Evolutionary conservation across 2,113 vertebrate genomes (phyloP).

Genomic region (Orthochromis indermauri): DNA sequence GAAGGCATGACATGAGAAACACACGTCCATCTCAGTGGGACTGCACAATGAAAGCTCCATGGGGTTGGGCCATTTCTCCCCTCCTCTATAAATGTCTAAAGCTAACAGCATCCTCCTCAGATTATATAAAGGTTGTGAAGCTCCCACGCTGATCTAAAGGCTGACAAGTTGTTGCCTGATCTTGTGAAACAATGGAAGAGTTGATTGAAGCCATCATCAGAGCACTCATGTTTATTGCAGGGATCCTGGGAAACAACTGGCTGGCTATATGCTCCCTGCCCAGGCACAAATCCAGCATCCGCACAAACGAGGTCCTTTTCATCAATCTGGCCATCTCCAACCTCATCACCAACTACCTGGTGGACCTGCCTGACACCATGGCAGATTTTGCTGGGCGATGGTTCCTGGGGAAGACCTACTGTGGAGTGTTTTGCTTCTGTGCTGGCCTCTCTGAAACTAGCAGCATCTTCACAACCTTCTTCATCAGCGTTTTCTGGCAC

Average conservation of each 20-base stretch:
- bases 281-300: constrained; percentile 17
- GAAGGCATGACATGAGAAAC: neutral
- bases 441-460: constrained; percentile 69
- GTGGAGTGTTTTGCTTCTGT: constrained; percentile 57
- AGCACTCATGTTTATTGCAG: constrained; percentile 57
- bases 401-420: constrained; percentile 60
- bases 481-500: constrained; percentile 72
- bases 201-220: constrained; percentile 51
- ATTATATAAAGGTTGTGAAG: neutral
- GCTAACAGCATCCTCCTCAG: neutral
- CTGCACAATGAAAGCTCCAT: neutral
- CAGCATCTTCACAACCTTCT: constrained; percentile 72
- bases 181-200: constrained; percentile 25
- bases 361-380: constrained; percentile 67
- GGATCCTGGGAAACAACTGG: constrained; percentile 71
- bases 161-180: neutral
- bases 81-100: constrained; percentile 1
- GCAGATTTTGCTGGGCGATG: constrained; percentile 51
- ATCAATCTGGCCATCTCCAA: constrained; percentile 72
- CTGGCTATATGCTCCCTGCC: constrained; percentile 58
- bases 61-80: neutral
- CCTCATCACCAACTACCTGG: constrained; percentile 73
- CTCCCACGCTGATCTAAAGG: neutral
- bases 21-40: neutral
- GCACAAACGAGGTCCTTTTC: constrained; percentile 66